Percentiles rank a stretch among this genome's conserved stretches.
These are phyloP conservation scores for Chunga burmeisteri DNA, from an alignment of 2,113 vertebrate species.

Conservation along the genomic window DNA sequence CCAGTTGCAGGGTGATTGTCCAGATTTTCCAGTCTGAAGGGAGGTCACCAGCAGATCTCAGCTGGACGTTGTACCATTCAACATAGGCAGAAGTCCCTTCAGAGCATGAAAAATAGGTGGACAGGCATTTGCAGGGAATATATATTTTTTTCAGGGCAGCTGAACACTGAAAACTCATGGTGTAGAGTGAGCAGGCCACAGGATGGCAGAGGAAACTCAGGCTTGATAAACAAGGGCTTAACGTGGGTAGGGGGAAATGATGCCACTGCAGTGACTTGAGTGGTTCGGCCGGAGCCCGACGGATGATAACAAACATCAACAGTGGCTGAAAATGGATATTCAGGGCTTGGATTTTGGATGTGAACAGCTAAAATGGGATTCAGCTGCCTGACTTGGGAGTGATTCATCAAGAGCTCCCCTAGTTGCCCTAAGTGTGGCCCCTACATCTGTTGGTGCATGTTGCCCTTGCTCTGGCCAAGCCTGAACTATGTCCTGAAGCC, in stretches of 20 bases:
- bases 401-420: background rate
- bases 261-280: background rate
- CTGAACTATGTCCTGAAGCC: background rate
- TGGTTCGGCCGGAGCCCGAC: fast-evolving
- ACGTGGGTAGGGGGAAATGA: background rate
- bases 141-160: background rate
- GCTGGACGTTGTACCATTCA: background rate
- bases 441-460: background rate
- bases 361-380: background rate
- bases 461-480: background rate
- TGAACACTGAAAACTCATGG: background rate
- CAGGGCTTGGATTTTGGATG: background rate
- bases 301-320: background rate
- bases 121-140: background rate
- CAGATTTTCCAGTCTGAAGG: background rate
- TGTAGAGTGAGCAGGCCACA: background rate
- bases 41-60: background rate
- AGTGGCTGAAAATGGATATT: background rate
- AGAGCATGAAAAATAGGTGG: background rate
- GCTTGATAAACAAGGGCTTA: background rate
- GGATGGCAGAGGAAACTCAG: background rate
- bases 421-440: too few relatives aligned
- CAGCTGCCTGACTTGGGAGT: background rate
- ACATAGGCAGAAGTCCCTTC: fast-evolving
- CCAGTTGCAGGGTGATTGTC: background rate